Percentiles rank a stretch among this genome's conserved stretches.
phyloP scores from a whole-genome alignment of 2,113 vertebrate species.

The Callithrix jacchus region DNA sequence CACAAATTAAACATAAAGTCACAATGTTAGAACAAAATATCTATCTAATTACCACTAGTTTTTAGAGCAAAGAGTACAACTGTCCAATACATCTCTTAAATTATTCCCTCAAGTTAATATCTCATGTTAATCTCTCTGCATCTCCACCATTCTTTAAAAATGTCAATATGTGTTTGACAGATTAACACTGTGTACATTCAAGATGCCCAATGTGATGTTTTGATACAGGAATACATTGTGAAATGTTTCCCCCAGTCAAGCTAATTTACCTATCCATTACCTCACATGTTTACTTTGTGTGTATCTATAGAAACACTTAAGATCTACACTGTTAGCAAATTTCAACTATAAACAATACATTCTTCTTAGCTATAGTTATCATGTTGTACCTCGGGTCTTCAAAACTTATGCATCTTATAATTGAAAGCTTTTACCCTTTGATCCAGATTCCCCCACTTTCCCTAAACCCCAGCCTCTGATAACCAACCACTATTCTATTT shows the following conservation, averaged over 20 bases:
- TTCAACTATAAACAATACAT: background rate
- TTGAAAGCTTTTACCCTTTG: background rate
- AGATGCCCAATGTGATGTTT: background rate
- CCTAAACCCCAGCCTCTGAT: too few relatives aligned
- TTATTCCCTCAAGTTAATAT: background rate
- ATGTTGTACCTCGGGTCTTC: background rate
- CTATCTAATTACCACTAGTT: background rate
- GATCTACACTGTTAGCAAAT: background rate
- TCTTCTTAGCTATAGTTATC: background rate
- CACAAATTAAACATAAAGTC: conserved; percentile 1
- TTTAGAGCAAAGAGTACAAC: background rate
- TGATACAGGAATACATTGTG: background rate
- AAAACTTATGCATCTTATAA: background rate
- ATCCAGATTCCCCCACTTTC: background rate
- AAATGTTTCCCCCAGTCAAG: background rate
- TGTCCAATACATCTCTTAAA: background rate
- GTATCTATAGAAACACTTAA: background rate
- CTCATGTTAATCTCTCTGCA: background rate
- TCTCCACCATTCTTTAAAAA: background rate
- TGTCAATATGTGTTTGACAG: background rate
- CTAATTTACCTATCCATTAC: background rate
- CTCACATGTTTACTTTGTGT: background rate
- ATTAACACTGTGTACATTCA: background rate
- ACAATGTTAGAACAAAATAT: conserved; percentile 1
- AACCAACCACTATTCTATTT: background rate